A percentile compares a stretch with the other conserved stretches of the same genome.
Conservation (phyloP, 2,888 invertebrate genomes). For the Deroplatys truncata region DNA sequence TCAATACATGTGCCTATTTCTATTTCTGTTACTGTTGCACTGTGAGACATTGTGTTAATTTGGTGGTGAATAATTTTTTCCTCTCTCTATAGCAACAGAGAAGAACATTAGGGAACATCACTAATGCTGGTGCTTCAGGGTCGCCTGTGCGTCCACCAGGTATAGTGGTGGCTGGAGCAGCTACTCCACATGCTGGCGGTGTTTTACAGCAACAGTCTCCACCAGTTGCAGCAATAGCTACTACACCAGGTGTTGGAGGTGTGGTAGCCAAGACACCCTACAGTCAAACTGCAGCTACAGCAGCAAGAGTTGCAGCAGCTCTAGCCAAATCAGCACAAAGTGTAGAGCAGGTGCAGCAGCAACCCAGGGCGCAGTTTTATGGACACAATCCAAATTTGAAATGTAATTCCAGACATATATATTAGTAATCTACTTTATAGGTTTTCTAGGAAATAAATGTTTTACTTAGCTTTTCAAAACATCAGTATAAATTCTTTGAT, state of each 20-base stretch:
- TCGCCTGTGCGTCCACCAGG: constrained; percentile 25
- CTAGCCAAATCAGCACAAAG: constrained; percentile 39
- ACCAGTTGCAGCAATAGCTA: not conserved
- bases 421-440: not conserved
- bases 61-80: not conserved
- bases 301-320: constrained; percentile 37
- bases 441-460: not conserved
- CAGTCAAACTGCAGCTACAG: constrained; percentile 32
- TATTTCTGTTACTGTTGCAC: too few species aligned
- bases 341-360: constrained; percentile 18
- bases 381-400: constrained; percentile 91
- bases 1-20: too few species aligned
- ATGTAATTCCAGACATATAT: constrained; percentile 42
- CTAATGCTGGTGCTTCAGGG: constrained; percentile 44
- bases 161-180: constrained; percentile 30
- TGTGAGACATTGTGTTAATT: too few species aligned
- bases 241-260: not conserved
- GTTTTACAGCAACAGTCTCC: constrained; percentile 13
- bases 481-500: too few species aligned
- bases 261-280: constrained; percentile 3
- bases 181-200: constrained; percentile 25
- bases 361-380: constrained; percentile 68
- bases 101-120: constrained; percentile 52
- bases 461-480: not conserved
- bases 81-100: constrained; percentile 37